Conservation (phyloP, 2,113 vertebrate genomes). For the Chamaetylas fuelleborni region DNA sequence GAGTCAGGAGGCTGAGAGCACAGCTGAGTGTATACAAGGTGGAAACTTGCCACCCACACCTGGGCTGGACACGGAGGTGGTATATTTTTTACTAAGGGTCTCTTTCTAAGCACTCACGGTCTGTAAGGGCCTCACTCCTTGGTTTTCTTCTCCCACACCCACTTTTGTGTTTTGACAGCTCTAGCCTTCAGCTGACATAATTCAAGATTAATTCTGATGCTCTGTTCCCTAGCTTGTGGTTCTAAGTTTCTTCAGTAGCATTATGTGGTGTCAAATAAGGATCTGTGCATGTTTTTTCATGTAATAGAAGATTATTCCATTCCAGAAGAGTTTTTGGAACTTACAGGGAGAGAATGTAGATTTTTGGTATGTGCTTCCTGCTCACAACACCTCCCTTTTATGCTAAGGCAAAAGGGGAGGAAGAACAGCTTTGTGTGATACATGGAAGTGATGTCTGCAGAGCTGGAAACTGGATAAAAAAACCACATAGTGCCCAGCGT, state of each 20-base stretch:
- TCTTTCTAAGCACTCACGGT: background rate
- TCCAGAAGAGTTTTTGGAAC: background rate
- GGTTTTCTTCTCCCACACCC: background rate
- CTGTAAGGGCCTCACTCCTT: background rate
- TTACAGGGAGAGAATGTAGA: background rate
- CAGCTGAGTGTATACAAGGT: background rate
- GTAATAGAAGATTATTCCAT: background rate
- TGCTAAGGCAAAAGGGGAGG: background rate
- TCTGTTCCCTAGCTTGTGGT: background rate
- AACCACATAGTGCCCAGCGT: background rate
- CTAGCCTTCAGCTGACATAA: background rate
- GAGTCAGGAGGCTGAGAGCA: background rate
- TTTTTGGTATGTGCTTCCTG: background rate
- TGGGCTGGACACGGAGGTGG: background rate
- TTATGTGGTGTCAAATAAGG: background rate
- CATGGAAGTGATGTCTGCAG: background rate
- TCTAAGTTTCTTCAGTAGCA: background rate
- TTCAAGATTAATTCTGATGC: background rate
- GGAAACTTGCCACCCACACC: background rate
- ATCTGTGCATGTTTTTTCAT: background rate
- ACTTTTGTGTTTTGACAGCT: background rate
- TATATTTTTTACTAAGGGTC: background rate
- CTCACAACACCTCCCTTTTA: background rate
- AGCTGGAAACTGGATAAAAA: background rate
- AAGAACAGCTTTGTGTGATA: background rate